Conservation (phyloP, 2,888 invertebrate species). For the Parnassius apollo region DNA sequence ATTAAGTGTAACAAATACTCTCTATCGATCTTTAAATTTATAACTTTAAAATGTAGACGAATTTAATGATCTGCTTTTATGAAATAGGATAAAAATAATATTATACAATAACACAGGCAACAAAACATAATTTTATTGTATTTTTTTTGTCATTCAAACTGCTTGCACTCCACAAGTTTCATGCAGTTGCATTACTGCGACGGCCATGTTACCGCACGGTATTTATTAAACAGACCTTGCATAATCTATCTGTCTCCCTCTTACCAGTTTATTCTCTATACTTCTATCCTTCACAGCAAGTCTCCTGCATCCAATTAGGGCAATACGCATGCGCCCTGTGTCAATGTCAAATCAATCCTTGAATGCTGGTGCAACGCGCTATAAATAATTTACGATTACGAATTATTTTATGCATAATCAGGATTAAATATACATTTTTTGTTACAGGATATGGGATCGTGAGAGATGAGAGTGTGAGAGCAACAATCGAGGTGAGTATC, state of each 20-base stretch:
- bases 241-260: constrained; percentile 49
- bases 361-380: constrained; percentile 74
- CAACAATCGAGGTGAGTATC: constrained; percentile 8
- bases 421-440: constrained; percentile 15
- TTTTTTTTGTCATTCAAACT: no score
- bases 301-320: constrained; percentile 65
- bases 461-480: not conserved
- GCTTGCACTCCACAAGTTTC: constrained; percentile 46
- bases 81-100: not conserved
- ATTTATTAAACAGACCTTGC: constrained; percentile 43
- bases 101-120: not conserved
- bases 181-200: constrained; percentile 69
- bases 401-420: constrained; percentile 12
- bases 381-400: constrained; percentile 34
- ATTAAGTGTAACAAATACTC: no score
- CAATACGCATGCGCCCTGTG: constrained; percentile 76
- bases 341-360: constrained; percentile 81
- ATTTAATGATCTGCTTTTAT: not conserved
- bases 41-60: no score
- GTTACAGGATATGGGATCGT: constrained; percentile 25
- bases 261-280: constrained; percentile 38
- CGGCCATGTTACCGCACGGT: constrained; percentile 70
- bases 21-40: no score
- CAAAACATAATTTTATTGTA: no score
- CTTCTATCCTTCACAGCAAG: constrained; percentile 46